Base-by-base conservation (phyloP, 2,888 invertebrate species). In the Oxycera nigricornis region DNA sequence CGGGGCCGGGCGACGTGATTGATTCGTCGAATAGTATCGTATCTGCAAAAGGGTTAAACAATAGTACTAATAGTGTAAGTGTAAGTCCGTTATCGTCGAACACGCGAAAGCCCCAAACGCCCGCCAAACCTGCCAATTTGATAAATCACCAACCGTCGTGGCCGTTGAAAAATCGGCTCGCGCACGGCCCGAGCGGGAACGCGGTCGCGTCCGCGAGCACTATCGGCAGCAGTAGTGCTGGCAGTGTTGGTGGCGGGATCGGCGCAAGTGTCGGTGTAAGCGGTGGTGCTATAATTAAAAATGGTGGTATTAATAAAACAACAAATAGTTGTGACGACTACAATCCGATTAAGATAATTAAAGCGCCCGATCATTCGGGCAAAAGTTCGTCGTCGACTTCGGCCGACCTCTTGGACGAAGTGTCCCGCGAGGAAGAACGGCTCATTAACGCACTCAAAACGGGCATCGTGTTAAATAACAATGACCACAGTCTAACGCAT, bases 371-470 rank as follows among this genome's bases (percentile, higher is more conserved):
- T 73, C 41, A 61, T 9, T 31, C 46, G 41, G 68, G 39, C 14
- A 74, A 74, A 68, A 39, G 41, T 39, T 55, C 59, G 11, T 75
- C 76, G 3, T 77, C 76, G 3, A 80, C 79, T 72, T 80, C 79
- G 72, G 78, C 79, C 59, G 79, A 81, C 76, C 86, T 90, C 84
- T 85, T 90, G 73, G 89, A 91, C 77, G 92, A 92, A 83, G 92
- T 94, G 4, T 93, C 92, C n/a, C 88, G 92, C 30, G 94, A 94
- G 82, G 94, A 94, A 82, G 93, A 93, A 83, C 87, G 92, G 70
- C 87, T 94, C 76, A 90, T 94, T 79, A 90, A 93, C 80, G 94
- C 94, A 9, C 84, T 94, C 76, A 91, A 93, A 80, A 92, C 92
- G 28, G 93, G 93, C 14, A 88, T 88, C 30, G 86, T 91, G 2